Evolutionary conservation across 2,113 vertebrate genomes (phyloP), one percentile per base, ranked within the genome.

Genomic region (human): DNA sequence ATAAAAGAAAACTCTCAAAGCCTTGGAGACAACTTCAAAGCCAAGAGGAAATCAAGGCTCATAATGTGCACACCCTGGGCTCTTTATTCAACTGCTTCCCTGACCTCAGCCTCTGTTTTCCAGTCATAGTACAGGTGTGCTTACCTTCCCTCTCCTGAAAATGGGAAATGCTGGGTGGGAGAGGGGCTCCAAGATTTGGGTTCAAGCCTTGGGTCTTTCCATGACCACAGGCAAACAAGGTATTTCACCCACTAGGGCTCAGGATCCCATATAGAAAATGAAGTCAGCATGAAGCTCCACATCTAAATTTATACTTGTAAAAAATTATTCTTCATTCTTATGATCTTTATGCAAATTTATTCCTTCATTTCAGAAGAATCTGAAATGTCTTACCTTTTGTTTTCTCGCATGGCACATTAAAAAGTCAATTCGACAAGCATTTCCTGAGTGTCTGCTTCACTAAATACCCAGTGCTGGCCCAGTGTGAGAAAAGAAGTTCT

Each of bases 1-100:
- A 97, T 84, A 95, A 96, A 95, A 92, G 80, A 88, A 94, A 94
- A 48, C 17, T 73, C 91, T 94, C 35, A 86, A 86, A 97, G 82
- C 81, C 91, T 94, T 99, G 98, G 97, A 98, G 97, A 96, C 89
- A 97, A 98, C 98, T 98, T 99, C 98, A 99, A 99, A 99, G 98
- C 98, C 87, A 95, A 97, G 98, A 86, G 98, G 99, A 99, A 99
- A 98, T 96, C 96, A 98, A 98, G 97, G 97, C 98, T 98, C 99
- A 98, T 98, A 98, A 98, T 98, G 98, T 99, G 98, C 98, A 98
- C 98, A 98, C 98, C 98, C 97, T 96, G 98, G 98, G 97, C 97
- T 99, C 99, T 98, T 98, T 98, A 98, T 98, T 96, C 97, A 95
- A 97, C 97, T 98, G 97, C 98, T 98, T 98, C 66, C 45, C 45